These are phyloP conservation scores for Channallabes apus DNA, from an alignment of 2,797 vertebrate species.

Conservation along the genomic window DNA sequence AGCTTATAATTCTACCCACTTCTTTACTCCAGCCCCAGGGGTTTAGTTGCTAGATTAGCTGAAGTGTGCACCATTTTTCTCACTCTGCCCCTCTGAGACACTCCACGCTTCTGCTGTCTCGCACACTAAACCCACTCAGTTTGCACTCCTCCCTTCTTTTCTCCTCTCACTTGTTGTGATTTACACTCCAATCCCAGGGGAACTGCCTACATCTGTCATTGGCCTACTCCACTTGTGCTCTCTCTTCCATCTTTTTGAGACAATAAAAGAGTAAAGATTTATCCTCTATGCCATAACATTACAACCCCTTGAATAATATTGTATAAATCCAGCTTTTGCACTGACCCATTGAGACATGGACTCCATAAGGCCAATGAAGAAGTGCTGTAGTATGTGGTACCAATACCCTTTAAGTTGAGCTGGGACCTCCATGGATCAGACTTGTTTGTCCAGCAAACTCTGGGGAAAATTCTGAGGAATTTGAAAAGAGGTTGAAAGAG, in stretches of 20 bases:
- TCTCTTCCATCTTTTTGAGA: neutral
- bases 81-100: slow-evolving; percentile 33
- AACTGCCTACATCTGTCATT: slow-evolving; percentile 42
- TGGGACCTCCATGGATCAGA: no score
- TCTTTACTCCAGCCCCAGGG: neutral
- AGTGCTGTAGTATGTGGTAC: no score
- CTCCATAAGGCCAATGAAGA: no score
- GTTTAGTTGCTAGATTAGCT: slow-evolving; percentile 26
- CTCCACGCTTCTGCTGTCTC: slow-evolving; percentile 20
- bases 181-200: slow-evolving; percentile 44
- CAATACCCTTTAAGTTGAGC: no score
- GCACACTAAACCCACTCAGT: slow-evolving; percentile 42
- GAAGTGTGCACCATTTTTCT: slow-evolving; percentile 23
- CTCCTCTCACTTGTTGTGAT: slow-evolving; percentile 42
- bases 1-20: slow-evolving; percentile 9
- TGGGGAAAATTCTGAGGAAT: no score
- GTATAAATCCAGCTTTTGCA: no score
- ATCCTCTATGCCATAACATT: neutral
- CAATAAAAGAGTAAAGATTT: slow-evolving; percentile 13
- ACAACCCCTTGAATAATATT: no score
- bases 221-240: neutral
- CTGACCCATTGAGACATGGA: no score
- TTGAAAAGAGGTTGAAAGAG: no score
- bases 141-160: slow-evolving; percentile 44
- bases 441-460: neutral